A percentile compares a stretch with the other conserved stretches of the same genome.
Evolutionary conservation across 1,140 invertebrate species (phyloP).

Genomic region (Leptestheria dahalacensis): DNA sequence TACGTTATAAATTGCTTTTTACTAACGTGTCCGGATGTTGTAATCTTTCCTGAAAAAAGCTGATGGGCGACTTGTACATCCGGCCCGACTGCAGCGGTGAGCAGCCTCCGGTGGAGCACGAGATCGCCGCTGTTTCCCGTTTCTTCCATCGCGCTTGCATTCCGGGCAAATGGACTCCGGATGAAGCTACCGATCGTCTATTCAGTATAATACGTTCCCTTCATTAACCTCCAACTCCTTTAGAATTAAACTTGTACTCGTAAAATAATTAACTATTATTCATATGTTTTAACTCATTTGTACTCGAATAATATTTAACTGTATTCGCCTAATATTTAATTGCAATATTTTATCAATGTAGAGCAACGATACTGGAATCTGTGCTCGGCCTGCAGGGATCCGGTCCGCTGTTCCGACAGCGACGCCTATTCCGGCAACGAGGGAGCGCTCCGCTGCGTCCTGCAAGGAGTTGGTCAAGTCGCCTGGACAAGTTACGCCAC

Average conservation of each 20-base stretch:
- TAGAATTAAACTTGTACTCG: no score
- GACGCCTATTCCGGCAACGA: conserved; percentile 69
- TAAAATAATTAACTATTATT: no score
- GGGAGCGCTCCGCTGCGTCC: conserved; percentile 63
- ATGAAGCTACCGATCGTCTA: conserved; percentile 43
- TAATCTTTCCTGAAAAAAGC: no score
- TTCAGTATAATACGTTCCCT: conserved; percentile 40
- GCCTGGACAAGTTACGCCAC: conserved; percentile 70
- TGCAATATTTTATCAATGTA: conserved; percentile 25
- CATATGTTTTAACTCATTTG: no score
- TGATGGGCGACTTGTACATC: conserved; percentile 49
- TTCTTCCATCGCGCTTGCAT: conserved; percentile 60
- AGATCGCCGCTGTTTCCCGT: conserved; percentile 48
- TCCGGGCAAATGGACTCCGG: conserved; percentile 60
- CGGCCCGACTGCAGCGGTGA: conserved; percentile 44
- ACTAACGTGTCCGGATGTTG: background rate
- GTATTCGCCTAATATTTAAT: no score
- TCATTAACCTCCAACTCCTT: background rate
- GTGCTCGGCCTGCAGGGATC: conserved; percentile 55
- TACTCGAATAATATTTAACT: no score
- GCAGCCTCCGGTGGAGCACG: conserved; percentile 54
- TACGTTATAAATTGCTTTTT: background rate
- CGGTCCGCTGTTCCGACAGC: conserved; percentile 56
- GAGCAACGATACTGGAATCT: conserved; percentile 53
- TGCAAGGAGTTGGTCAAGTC: conserved; percentile 57